phyloP scores from a whole-genome alignment of 2,113 vertebrate species.

The Sus scrofa region T2T-Sscrofa CM000820.6:10155001-10155500 shows the following conservation, averaged over 20 bases:
- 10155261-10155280: neutral
- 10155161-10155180: neutral
- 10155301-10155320: neutral
- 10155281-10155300: slow-evolving; percentile 10
- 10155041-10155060: neutral
- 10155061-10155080: neutral
- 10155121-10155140: slow-evolving; percentile 54
- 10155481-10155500: neutral
- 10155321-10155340: neutral
- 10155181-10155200: neutral
- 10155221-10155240: neutral
- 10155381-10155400: neutral
- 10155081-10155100: slow-evolving; percentile 21
- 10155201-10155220: neutral
- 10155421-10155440: slow-evolving; percentile 35
- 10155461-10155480: slow-evolving; percentile 27
- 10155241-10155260: neutral
- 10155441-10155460: neutral
- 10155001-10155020: neutral
- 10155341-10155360: neutral
- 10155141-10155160: neutral
- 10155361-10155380: slow-evolving; percentile 2
- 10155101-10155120: neutral
- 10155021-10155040: neutral
- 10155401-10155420: neutral